phyloP scores from a whole-genome alignment of 1,140 invertebrate species.

The Thaumatotibia leucotreta region DNA sequence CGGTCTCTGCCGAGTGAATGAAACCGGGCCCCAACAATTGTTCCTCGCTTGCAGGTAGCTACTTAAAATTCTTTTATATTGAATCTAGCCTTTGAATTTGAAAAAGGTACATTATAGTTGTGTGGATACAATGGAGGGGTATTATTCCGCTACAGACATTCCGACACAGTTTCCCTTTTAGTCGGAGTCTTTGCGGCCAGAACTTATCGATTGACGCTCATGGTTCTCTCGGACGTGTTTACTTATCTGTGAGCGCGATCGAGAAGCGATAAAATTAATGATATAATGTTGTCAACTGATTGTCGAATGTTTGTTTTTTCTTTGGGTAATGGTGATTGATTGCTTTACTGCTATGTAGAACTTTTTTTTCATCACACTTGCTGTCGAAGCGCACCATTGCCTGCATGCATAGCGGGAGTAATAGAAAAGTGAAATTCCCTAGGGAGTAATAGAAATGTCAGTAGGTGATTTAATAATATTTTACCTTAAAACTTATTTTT shows the following conservation, averaged over 20 bases:
- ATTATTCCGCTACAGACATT: constrained; percentile 38
- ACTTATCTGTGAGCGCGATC: constrained; percentile 19
- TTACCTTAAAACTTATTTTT: too few species aligned
- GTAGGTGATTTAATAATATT: too few species aligned
- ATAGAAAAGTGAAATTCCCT: too few species aligned
- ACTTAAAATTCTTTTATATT: constrained; percentile 14
- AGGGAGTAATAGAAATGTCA: too few species aligned
- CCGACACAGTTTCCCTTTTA: constrained; percentile 67
- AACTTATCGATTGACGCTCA: constrained; percentile 53
- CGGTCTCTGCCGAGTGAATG: constrained; percentile 2
- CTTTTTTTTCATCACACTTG: too few species aligned
- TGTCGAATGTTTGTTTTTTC: background rate
- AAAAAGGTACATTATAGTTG: background rate
- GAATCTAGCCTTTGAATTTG: constrained; percentile 10
- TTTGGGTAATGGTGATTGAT: background rate
- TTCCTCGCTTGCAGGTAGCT: constrained; percentile 11
- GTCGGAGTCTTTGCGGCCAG: constrained; percentile 36
- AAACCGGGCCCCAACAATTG: constrained; percentile 4
- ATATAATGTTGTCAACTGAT: background rate
- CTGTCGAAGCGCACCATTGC: too few species aligned
- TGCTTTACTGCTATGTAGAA: too few species aligned
- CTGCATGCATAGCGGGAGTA: too few species aligned
- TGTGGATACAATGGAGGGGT: background rate
- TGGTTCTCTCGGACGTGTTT: constrained; percentile 28
- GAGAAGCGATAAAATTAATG: constrained; percentile 3